These are phyloP conservation scores for Spongilla lacustris DNA, from an alignment of 37 sponge, comb jelly and placozoan genomes.

Conservation along the genomic window DNA sequence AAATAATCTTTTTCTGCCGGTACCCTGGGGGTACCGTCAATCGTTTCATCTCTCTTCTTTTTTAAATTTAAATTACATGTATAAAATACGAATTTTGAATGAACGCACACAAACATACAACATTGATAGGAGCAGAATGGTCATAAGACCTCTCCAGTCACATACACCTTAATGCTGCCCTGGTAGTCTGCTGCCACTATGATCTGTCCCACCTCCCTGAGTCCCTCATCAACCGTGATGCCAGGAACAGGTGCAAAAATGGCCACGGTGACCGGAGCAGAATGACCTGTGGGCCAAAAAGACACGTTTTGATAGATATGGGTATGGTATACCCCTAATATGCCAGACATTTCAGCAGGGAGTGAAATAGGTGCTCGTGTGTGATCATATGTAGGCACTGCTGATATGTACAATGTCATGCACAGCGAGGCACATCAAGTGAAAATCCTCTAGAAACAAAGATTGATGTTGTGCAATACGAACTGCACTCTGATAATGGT, in stretches of 20 bases:
- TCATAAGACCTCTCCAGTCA: constrained; percentile 60
- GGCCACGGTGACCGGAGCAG: constrained; percentile 84
- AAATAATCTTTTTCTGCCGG: too few relatives aligned
- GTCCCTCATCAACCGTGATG: constrained; percentile 78
- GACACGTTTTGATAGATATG: too few relatives aligned
- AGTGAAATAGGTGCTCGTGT: too few relatives aligned
- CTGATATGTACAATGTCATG: not conserved
- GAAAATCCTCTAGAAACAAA: not conserved
- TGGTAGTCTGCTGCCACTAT: constrained; percentile 91
- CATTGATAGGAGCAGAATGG: not conserved
- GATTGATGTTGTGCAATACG: too few relatives aligned
- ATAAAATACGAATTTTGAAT: not conserved
- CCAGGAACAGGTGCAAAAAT: constrained; percentile 95
- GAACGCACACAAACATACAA: not conserved
- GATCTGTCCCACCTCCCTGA: constrained; percentile 85
- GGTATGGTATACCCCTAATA: too few relatives aligned
- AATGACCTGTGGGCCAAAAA: constrained; percentile 53
- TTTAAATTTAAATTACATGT: not conserved
- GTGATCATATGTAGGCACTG: too few relatives aligned
- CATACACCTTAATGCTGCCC: constrained; percentile 89
- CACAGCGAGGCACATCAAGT: not conserved
- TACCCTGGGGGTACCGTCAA: too few relatives aligned
- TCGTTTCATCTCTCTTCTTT: too few relatives aligned
- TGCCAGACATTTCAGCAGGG: too few relatives aligned
- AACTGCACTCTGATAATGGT: too few relatives aligned